Evolutionary conservation across 2,888 invertebrate genomes (phyloP), one percentile per base, ranked within the genome.

Genomic region (Tachina lurida): DNA sequence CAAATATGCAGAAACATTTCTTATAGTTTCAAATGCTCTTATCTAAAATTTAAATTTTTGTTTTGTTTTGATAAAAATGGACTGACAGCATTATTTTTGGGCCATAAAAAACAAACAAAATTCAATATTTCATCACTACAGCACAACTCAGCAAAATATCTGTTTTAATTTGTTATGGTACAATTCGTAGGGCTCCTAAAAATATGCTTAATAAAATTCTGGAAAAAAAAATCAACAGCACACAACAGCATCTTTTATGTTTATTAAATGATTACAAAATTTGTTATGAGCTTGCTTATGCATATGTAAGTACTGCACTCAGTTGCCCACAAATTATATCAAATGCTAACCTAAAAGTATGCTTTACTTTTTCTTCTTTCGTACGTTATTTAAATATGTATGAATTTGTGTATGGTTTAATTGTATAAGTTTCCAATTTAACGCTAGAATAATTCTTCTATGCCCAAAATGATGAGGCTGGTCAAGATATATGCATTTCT

Each of bases 381-480:
- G 13, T 43, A 43, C 2, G 4, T 31, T 31, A 19, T 71, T 15
- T 73, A 62, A 15, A 56, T 63, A 7, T 45, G 31, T 74, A 41
- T 45, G 49, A 31, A 47, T 19, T 13, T 75, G 39, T 76, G 19
- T 84, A 79, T 60, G 73, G 77, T 74, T 76, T 74, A 77, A 70
- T 84, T 84, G 75, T 78, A 80, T 85, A 84, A 80, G 68, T 84
- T 86, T 91, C 90, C 91, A 91, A 91, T 91, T 91, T 91, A 90
- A 91, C 90, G 91, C 91, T 90, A 91, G 91, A 91, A 89, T 89
- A 91, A 91, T 90, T 91, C 91, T 90, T 91, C 84, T 89, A 87
- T 87, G 80, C 86, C 79, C 79, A 78, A 84, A 76, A 67, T 67
- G 84, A 78, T 87, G 79, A 65, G 60, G 68, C 54, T 60, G 65